A percentile compares a stretch with the other conserved stretches of the same genome.
These are phyloP conservation scores for Lepidocyrtinus sp. DNA, from an alignment of 2,888 invertebrate species.

Conservation along the genomic window DNA sequence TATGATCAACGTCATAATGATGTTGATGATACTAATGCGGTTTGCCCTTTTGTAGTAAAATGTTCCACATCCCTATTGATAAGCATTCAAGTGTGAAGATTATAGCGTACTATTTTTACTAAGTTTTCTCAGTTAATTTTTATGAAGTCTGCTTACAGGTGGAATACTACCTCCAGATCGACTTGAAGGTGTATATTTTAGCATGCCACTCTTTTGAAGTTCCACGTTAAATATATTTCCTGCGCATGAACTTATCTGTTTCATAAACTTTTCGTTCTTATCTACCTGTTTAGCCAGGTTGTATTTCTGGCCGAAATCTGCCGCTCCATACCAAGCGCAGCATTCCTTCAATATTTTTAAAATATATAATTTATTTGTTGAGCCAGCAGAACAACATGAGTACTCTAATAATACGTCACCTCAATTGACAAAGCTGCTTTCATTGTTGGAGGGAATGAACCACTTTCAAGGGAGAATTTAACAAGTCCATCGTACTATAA, in stretches of 20 bases:
- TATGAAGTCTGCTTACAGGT: not conserved
- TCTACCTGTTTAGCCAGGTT: conserved; percentile 8
- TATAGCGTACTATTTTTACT: not conserved
- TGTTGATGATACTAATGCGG: not conserved
- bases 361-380: no score
- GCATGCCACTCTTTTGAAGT: not conserved
- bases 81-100: not conserved
- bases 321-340: conserved; percentile 49
- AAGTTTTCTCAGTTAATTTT: not conserved
- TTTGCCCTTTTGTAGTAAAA: not conserved
- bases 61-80: not conserved
- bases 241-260: conserved; percentile 27
- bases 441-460: no score
- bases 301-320: conserved; percentile 18
- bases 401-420: no score
- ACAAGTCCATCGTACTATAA: no score
- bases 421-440: no score
- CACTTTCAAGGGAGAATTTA: no score
- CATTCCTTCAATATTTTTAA: conserved; percentile 42
- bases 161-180: not conserved
- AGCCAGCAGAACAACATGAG: no score
- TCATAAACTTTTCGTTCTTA: conserved; percentile 38
- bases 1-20: not conserved
- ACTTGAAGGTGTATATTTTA: not conserved
- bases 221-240: conserved; percentile 34